Percentiles rank a stretch among this genome's conserved stretches.
phyloP scores from a whole-genome alignment of 2,113 vertebrate species.

The Gymnarchus niloticus region DNA sequence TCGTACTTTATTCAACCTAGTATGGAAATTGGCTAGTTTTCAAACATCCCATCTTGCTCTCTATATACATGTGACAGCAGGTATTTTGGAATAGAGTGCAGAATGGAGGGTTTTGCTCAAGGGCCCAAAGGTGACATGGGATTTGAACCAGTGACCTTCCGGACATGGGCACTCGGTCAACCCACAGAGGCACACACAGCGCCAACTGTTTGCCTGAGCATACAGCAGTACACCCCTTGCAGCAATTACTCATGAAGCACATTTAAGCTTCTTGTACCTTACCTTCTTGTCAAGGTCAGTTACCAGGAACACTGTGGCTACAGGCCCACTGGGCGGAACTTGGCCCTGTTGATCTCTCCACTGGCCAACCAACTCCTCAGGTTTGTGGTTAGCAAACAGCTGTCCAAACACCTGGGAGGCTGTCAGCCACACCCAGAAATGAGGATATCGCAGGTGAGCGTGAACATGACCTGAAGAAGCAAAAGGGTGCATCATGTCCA shows the following conservation, averaged over 20 bases:
- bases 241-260: background rate
- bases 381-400: conserved; percentile 79
- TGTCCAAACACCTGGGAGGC: conserved; percentile 87
- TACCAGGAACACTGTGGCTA: conserved; percentile 64
- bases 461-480: conserved; percentile 71
- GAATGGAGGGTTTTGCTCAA: too few species aligned
- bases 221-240: background rate
- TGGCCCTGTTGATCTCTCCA: conserved; percentile 54
- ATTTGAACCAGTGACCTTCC: too few species aligned
- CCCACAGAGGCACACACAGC: too few species aligned
- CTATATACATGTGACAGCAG: too few species aligned
- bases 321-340: conserved; percentile 28
- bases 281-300: conserved; percentile 78
- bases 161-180: too few species aligned
- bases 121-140: too few species aligned
- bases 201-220: background rate
- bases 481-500: background rate
- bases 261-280: background rate
- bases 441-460: conserved; percentile 81
- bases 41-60: background rate
- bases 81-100: too few species aligned
- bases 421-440: conserved; percentile 94
- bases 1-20: too few species aligned
- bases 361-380: conserved; percentile 72
- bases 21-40: background rate